Conservation (phyloP, 2,113 vertebrate genomes). For the Cyprinodon variegatus region DNA sequence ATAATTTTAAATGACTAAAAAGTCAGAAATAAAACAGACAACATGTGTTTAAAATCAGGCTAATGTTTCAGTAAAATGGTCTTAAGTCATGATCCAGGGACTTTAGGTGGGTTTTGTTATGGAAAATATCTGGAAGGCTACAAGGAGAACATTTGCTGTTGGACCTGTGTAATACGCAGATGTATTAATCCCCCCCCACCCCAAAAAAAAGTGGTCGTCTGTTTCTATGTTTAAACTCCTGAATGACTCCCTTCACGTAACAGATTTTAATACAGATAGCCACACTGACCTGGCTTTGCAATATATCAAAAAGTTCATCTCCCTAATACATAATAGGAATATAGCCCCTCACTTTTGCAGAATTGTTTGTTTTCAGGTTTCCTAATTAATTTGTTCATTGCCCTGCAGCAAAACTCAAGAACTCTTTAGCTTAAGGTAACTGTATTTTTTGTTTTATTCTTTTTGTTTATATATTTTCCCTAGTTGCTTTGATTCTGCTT, state of each 20-base stretch:
- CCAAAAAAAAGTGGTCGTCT: not conserved
- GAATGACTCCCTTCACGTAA: conserved; percentile 19
- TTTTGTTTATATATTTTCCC: too few relatives aligned
- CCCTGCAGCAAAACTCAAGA: not conserved
- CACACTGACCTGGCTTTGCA: not conserved
- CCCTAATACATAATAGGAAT: not conserved
- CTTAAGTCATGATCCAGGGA: conserved; percentile 39
- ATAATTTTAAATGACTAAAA: not conserved
- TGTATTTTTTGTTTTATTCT: too few relatives aligned
- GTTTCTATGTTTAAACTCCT: not conserved
- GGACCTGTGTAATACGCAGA: conserved; percentile 44
- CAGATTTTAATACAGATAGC: conserved; percentile 26
- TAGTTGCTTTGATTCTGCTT: too few relatives aligned
- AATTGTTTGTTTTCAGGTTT: not conserved
- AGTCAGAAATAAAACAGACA: not conserved
- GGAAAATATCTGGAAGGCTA: conserved; percentile 44
- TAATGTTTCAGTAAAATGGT: conserved; percentile 27
- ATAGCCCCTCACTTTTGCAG: not conserved
- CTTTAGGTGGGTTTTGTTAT: conserved; percentile 45
- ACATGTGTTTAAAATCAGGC: conserved; percentile 37
- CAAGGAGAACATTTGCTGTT: conserved; percentile 29
- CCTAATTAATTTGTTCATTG: not conserved
- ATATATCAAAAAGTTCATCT: not conserved
- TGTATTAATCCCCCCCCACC: conserved; percentile 40
- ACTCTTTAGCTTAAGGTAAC: too few relatives aligned